These are phyloP conservation scores for Microctonus aethiopoides DNA, from an alignment of 2,888 invertebrate genomes.

Conservation along the genomic window DNA sequence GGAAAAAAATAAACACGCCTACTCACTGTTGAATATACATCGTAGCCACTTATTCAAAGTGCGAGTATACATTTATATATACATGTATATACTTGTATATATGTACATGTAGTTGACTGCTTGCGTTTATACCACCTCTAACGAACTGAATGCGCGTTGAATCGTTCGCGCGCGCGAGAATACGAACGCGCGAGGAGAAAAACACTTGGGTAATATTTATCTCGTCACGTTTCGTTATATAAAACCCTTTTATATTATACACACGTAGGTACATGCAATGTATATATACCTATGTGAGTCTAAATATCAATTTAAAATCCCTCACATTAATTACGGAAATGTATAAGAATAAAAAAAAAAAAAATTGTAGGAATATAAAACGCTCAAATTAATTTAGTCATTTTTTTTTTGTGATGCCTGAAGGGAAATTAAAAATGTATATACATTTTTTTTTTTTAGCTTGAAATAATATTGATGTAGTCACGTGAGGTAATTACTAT, in stretches of 20 bases:
- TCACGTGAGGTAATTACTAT: no score
- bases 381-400: not conserved
- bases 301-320: not conserved
- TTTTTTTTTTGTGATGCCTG: not conserved
- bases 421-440: not conserved
- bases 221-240: not conserved
- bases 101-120: no score
- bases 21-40: conserved; percentile 45
- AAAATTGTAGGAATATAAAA: not conserved
- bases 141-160: conserved; percentile 48
- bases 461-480: no score
- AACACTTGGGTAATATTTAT: not conserved
- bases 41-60: conserved; percentile 42
- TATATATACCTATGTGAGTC: not conserved
- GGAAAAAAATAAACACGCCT: conserved; percentile 48
- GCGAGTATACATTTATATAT: conserved; percentile 30
- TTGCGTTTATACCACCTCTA: conserved; percentile 32
- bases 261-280: no score
- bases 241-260: not conserved
- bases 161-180: conserved; percentile 33
- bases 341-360: not conserved
- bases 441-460: not conserved
- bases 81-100: no score
- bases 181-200: conserved; percentile 34
- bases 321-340: not conserved